phyloP scores from a whole-genome alignment of 2,113 vertebrate genomes.

The Anseranas semipalmata region DNA sequence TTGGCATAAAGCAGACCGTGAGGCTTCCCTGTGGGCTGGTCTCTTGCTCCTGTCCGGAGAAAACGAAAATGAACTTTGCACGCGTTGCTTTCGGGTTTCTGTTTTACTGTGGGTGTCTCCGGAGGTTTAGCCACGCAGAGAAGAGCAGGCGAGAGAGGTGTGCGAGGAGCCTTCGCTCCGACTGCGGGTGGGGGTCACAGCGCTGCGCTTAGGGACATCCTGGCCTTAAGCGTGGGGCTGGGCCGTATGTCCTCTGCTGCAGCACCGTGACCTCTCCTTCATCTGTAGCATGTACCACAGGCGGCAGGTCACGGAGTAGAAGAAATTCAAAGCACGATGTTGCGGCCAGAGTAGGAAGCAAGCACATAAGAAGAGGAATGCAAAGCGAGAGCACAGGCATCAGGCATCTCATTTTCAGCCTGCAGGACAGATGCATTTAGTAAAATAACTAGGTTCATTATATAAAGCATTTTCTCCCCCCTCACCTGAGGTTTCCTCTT shows the following conservation, averaged over 20 bases:
- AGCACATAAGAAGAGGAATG: background rate
- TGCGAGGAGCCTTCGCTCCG: accelerated
- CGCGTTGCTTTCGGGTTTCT: accelerated
- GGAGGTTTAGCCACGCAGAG: background rate
- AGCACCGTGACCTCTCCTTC: background rate
- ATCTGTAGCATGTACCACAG: accelerated
- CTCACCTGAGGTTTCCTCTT: background rate
- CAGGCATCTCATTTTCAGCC: background rate
- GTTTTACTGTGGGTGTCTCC: background rate
- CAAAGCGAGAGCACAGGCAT: background rate
- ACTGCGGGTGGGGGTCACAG: accelerated
- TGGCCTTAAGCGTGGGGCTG: too few relatives aligned
- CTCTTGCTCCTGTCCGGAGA: accelerated
- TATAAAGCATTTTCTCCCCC: background rate
- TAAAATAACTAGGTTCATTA: background rate
- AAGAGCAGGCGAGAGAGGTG: background rate
- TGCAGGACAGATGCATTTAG: background rate
- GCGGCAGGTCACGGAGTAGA: background rate
- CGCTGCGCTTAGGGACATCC: accelerated
- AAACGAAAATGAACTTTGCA: accelerated
- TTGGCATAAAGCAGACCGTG: accelerated
- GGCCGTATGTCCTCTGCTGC: too few relatives aligned
- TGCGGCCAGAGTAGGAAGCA: accelerated
- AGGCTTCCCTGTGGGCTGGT: accelerated
- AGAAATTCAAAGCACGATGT: background rate